Evolutionary conservation across 1,140 invertebrate genomes (phyloP).

Genomic region (Lysiphlebus fabarum): DNA sequence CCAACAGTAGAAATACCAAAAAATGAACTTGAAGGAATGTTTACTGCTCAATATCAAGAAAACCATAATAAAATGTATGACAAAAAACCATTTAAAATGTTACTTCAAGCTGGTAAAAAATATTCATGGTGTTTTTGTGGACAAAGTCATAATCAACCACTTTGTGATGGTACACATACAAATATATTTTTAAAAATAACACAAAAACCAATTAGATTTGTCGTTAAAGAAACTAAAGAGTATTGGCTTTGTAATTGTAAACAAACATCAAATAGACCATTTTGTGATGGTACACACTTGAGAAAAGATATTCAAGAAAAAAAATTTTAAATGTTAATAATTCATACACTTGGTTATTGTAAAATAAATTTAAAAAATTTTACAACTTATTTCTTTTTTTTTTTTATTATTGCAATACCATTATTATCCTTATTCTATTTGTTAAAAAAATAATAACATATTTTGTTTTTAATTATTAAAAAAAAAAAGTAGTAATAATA

Average conservation of each 20-base stretch:
- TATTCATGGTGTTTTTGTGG: constrained; percentile 96
- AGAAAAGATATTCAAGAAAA: constrained; percentile 61
- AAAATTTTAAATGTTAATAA: constrained; percentile 16
- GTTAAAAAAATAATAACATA: too few species aligned
- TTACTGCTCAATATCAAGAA: constrained; percentile 60
- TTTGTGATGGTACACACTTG: constrained; percentile 96
- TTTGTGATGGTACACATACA: constrained; percentile 93
- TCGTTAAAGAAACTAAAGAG: constrained; percentile 83
- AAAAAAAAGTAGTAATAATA: too few species aligned
- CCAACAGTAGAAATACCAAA: constrained; percentile 59
- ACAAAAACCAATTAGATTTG: constrained; percentile 75
- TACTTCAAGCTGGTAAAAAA: constrained; percentile 71
- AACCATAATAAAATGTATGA: constrained; percentile 77
- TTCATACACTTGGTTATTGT: neutral
- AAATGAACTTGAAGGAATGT: constrained; percentile 62
- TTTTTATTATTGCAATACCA: too few species aligned
- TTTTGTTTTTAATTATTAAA: too few species aligned
- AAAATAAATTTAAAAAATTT: neutral
- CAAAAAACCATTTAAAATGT: constrained; percentile 83
- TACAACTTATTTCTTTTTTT: too few species aligned
- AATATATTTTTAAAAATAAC: constrained; percentile 70
- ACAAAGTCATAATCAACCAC: constrained; percentile 82
- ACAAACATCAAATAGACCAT: constrained; percentile 89
- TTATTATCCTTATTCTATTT: too few species aligned
- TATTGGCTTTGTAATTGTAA: constrained; percentile 99